Evolutionary conservation across 1,140 invertebrate genomes (phyloP), one percentile per base, ranked within the genome.

Genomic region (Drosophila sproati): DNA sequence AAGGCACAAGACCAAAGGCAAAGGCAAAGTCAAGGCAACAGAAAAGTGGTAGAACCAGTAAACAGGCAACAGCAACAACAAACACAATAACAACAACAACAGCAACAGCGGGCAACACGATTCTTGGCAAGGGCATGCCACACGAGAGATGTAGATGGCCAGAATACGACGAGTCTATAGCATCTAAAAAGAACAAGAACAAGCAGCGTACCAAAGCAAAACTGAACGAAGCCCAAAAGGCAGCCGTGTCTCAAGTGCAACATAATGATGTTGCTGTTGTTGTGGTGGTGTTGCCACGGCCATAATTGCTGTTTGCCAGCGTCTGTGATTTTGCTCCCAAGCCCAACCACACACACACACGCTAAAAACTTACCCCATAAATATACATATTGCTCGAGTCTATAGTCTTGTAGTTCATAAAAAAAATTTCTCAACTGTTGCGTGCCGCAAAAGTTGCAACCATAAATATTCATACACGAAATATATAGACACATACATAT

Each of bases 21-120:
- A 80, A 86, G 80, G 81, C 82, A 82, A 87, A 87, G 82, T 87
- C 82, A 87, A 87, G 82, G 82, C 82, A 85, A 82, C 78, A 73
- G 48, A 88, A 87, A 89, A 89, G 85, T 88, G 78, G 83, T 83
- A 88, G 83, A 88, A 88, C 83, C 83, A 88, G 83, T 88, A 88
- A 73, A 76, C 48, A 43, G 57, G 55, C 63, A 51, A 37, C 39
- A 47, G 28, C 37, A 20, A 61, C 37, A 61, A 51, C 39, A 63
- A 51, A 12, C 54, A 3, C 48, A 63, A 54, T 43, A 69, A 39
- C 56, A 62, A 29, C 37, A 35, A 34, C 50, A 56, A 35, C 34
- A 59, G 29, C 48, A 57, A 12, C 56, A 59, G 35, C 66, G 37
- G 12, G 41, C 52, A 80, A 54, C 62, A 78, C 57, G 62, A 75